Base-by-base conservation (phyloP, 2,113 vertebrate species). In the Corynorhinus townsendii region DNA sequence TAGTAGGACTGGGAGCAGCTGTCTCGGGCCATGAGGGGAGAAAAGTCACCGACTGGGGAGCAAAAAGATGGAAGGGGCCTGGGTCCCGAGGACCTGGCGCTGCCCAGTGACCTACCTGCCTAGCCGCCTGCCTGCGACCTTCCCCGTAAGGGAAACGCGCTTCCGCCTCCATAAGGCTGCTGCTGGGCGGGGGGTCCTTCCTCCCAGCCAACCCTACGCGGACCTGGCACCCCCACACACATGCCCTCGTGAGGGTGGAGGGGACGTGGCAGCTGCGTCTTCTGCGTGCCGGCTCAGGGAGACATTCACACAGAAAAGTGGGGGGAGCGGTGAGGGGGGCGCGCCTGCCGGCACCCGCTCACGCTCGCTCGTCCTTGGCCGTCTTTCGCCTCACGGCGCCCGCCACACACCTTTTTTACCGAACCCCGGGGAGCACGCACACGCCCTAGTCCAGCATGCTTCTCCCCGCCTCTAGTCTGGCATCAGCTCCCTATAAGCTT, bases 121-220 rank as follows among this genome's bases (percentile, higher is more conserved):
- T 45, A 10, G 2, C 45, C 75, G 72, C 68, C 49, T 84, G 40
- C 89, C 85, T 87, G 89, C 1, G 54, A 59, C 28, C 45, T 45
- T 43, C 17, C 19, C 35, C 16, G 3, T 8, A 49, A 43, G 45
- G 33, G 52, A 83, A 87, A 64, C 2, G 54, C 62, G 35, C 84
- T 28, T 68, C 73, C 66, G 35, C 7, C 76, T 68, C 52, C 54
- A 7, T 49, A n/a, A 77, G 73, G 86, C 33, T 69, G 59, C 62
- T 86, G 47, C 75, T n/a, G 68, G 11, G 22, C 30, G n/a, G 59
- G 71, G 76, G 49, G 62, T 24, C 73, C n/a, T 59, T 30, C 56
- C 66, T 69, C 56, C 49, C 33, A 43, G 72, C 20, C 80, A 79
- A 82, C 81, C 79, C 93, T 80, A 89, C 89, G 11, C 47, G 22